Evolutionary conservation across 2,113 vertebrate genomes (phyloP).

Genomic region (Morone chrysops): DNA sequence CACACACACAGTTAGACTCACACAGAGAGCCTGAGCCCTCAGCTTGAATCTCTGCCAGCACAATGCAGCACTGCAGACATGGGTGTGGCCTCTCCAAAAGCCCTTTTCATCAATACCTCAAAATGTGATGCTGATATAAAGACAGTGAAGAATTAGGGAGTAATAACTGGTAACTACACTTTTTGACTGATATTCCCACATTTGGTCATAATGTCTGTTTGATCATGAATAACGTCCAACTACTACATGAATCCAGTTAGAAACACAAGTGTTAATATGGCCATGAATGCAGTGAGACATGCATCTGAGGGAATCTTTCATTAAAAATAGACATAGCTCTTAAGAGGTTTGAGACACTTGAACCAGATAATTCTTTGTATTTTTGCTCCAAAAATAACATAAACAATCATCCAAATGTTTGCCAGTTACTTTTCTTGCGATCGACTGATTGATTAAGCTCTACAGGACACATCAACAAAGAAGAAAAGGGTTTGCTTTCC

Average conservation of each 20-base stretch:
- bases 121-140: slow-evolving; percentile 5
- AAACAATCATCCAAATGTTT: not conserved
- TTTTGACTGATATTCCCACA: not conserved
- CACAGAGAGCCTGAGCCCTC: slow-evolving; percentile 18
- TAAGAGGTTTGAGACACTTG: not conserved
- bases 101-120: slow-evolving; percentile 2
- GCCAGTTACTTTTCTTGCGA: no score
- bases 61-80: slow-evolving; percentile 71
- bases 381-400: not conserved
- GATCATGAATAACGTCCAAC: not conserved
- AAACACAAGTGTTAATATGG: not conserved
- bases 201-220: not conserved
- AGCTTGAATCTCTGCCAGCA: slow-evolving; percentile 66
- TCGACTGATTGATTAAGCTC: no score
- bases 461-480: not conserved
- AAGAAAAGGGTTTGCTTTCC: not conserved
- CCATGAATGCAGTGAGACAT: not conserved
- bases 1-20: not conserved
- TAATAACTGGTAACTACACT: not conserved
- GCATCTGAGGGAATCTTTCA: not conserved
- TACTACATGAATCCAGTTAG: not conserved
- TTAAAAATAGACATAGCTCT: not conserved
- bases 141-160: not conserved
- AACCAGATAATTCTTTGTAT: not conserved
- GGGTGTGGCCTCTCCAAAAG: slow-evolving; percentile 59